A percentile compares a stretch with the other conserved stretches of the same genome.
These are phyloP conservation scores for Pelochelys cantorii DNA, from an alignment of 2,797 vertebrate genomes.

Conservation along the genomic window DNA sequence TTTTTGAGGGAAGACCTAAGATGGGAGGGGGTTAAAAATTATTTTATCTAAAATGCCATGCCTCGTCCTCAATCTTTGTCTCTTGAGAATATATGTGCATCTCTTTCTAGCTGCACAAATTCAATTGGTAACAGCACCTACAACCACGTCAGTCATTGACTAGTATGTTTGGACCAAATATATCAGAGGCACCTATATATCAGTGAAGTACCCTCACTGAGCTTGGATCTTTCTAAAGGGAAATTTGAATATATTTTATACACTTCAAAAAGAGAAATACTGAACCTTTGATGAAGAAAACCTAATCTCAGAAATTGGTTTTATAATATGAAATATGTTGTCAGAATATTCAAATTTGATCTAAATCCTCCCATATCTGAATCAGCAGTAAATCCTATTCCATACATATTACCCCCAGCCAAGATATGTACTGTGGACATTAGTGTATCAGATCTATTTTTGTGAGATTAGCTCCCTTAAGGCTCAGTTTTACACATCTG, in stretches of 20 bases:
- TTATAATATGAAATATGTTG: background rate
- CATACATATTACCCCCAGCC: background rate
- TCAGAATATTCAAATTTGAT: background rate
- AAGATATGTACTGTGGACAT: background rate
- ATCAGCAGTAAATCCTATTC: background rate
- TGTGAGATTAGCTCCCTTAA: background rate
- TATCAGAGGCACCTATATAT: background rate
- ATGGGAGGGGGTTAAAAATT: background rate
- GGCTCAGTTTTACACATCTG: background rate
- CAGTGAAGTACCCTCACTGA: background rate
- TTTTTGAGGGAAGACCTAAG: background rate
- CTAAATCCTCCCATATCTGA: background rate
- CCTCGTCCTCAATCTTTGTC: background rate
- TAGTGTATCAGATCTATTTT: background rate
- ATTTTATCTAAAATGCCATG: background rate
- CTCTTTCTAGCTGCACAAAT: background rate
- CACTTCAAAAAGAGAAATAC: background rate
- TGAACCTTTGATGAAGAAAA: background rate
- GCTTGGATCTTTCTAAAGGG: background rate
- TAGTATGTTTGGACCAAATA: background rate
- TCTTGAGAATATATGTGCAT: background rate
- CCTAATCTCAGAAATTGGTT: background rate
- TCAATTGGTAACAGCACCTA: background rate
- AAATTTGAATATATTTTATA: background rate
- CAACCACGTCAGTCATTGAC: background rate